Evolutionary conservation across 2,888 invertebrate genomes (phyloP).

Genomic region (Scaptomyza flava): DNA sequence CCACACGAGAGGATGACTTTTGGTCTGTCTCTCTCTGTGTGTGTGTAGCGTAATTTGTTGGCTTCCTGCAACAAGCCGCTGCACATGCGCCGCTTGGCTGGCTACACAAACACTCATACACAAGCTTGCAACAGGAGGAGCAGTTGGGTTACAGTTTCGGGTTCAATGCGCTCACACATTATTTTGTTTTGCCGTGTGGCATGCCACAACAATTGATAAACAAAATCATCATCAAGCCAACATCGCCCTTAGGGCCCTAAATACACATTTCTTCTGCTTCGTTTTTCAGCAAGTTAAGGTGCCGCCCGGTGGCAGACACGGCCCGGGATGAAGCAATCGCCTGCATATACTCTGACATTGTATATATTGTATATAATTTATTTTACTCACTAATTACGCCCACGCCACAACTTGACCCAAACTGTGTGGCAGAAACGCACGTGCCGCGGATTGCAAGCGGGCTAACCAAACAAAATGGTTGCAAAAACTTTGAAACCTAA

Average conservation of each 20-base stretch:
- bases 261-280: slow-evolving; percentile 11
- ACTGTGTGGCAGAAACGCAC: slow-evolving; percentile 38
- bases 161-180: slow-evolving; percentile 65
- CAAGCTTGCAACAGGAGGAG: slow-evolving; percentile 49
- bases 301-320: slow-evolving; percentile 71
- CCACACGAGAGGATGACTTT: slow-evolving; percentile 54
- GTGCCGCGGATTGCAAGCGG: slow-evolving; percentile 46
- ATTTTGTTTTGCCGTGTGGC: slow-evolving; percentile 33
- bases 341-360: slow-evolving; percentile 5
- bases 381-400: slow-evolving; percentile 55
- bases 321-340: slow-evolving; percentile 33
- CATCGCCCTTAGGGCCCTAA: slow-evolving; percentile 19
- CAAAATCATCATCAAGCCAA: slow-evolving; percentile 61
- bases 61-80: slow-evolving; percentile 79
- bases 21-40: slow-evolving; percentile 1
- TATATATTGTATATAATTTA: slow-evolving; percentile 19
- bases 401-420: slow-evolving; percentile 56
- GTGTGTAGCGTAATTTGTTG: slow-evolving; percentile 71
- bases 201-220: slow-evolving; percentile 64
- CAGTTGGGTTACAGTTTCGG: slow-evolving; percentile 63
- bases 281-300: slow-evolving; percentile 66
- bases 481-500: slow-evolving; percentile 13
- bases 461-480: slow-evolving; percentile 48
- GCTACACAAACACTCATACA: slow-evolving; percentile 54
- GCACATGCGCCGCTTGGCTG: slow-evolving; percentile 76